Conservation (phyloP, 2,888 invertebrate genomes). For the Drosophila recens region DNA sequence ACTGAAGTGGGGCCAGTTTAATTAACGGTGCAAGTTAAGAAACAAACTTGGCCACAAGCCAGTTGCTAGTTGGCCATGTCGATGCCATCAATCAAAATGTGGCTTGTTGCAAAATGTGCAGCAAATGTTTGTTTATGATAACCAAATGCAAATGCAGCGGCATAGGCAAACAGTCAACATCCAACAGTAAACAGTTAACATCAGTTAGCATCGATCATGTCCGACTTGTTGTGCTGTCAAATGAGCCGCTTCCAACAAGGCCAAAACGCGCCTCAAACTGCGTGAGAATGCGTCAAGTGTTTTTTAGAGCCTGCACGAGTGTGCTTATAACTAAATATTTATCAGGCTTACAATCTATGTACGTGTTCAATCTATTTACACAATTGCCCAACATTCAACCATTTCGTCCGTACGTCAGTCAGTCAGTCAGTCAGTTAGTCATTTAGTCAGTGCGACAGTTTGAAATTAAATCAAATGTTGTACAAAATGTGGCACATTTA, state of each 20-base stretch:
- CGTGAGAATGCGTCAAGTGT: slow-evolving; percentile 72
- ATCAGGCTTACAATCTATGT: slow-evolving; percentile 37
- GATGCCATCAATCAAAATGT: slow-evolving; percentile 54
- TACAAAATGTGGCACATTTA: slow-evolving; percentile 74
- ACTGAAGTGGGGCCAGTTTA: slow-evolving; percentile 8
- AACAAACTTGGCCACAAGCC: slow-evolving; percentile 4
- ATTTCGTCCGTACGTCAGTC: slow-evolving; percentile 5
- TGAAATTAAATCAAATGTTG: slow-evolving; percentile 73
- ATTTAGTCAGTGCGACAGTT: slow-evolving; percentile 11
- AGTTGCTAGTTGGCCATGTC: slow-evolving; percentile 5
- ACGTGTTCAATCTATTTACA: slow-evolving; percentile 23
- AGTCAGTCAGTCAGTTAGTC: neutral
- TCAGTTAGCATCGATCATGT: slow-evolving; percentile 70
- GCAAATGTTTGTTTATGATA: slow-evolving; percentile 65
- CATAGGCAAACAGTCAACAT: slow-evolving; percentile 33
- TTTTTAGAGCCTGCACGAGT: slow-evolving; percentile 20
- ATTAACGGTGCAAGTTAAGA: slow-evolving; percentile 22
- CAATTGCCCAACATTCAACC: slow-evolving; percentile 42
- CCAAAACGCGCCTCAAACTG: slow-evolving; percentile 31
- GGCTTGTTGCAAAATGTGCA: slow-evolving; percentile 34
- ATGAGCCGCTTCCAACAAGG: slow-evolving; percentile 62
- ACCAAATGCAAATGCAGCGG: slow-evolving; percentile 66
- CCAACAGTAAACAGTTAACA: slow-evolving; percentile 54
- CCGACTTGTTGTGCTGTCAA: slow-evolving; percentile 66
- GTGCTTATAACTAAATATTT: slow-evolving; percentile 39